Percentiles rank a stretch among this genome's conserved stretches.
Evolutionary conservation across 2,888 invertebrate species (phyloP).

Genomic region (Nycteola revayana): DNA sequence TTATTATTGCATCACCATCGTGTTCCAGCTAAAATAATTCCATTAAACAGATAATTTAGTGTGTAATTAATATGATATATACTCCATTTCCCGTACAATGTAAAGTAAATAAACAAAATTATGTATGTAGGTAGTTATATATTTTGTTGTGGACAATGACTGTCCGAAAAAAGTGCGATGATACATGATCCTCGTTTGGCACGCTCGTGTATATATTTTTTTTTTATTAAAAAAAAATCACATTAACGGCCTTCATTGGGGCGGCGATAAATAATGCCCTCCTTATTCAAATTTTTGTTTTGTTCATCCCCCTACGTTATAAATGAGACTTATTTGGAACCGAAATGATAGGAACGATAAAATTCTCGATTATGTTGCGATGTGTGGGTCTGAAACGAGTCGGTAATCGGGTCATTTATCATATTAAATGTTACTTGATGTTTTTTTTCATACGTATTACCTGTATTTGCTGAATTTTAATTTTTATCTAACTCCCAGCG

Average conservation of each 20-base stretch:
- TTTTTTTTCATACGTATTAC: conserved; percentile 23
- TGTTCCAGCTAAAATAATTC: neutral
- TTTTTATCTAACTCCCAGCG: neutral
- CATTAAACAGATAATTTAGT: conserved; percentile 37
- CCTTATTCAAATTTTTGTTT: conserved; percentile 82
- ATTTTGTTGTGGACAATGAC: conserved; percentile 74
- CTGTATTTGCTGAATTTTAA: conserved; percentile 16
- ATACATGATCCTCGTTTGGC: conserved; percentile 81
- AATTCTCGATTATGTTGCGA: conserved; percentile 62
- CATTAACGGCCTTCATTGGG: conserved; percentile 82
- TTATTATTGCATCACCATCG: too few relatives aligned
- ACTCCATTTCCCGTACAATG: conserved; percentile 52
- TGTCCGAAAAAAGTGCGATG: conserved; percentile 78
- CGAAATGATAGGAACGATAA: conserved; percentile 76
- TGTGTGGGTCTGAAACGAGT: conserved; percentile 40
- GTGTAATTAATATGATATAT: conserved; percentile 69
- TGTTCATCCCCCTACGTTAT: conserved; percentile 77
- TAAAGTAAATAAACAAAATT: conserved; percentile 58
- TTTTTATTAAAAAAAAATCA: conserved; percentile 81
- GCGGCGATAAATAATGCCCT: conserved; percentile 81
- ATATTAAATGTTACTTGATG: conserved; percentile 25
- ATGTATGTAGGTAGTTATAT: conserved; percentile 39
- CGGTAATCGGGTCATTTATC: conserved; percentile 37
- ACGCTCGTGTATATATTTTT: conserved; percentile 70
- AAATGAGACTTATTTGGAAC: conserved; percentile 81